Evolutionary conservation across 1,140 invertebrate genomes (phyloP), one percentile per base, ranked within the genome.

Genomic region (Drosophila nigromelanica): DNA sequence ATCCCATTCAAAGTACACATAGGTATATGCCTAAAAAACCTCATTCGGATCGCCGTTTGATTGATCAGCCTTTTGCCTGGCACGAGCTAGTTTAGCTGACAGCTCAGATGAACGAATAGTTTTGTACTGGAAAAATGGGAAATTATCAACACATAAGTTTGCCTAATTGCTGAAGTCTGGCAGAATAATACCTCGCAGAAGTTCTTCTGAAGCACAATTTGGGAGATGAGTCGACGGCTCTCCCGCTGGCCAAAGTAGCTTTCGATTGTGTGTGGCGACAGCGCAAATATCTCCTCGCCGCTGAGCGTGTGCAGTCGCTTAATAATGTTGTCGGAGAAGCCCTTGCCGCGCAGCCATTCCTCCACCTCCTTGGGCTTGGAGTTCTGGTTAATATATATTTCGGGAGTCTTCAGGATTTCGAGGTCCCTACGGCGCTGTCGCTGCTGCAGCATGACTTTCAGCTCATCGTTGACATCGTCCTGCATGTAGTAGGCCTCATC

Each of bases 161-260:
- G 39, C n/a, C 14, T 40, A 40, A 40, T n/a, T 11, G 1, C 4
- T 2, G 14, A 5, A 10, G 18, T 7, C 5, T 21, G 18, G 0
- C 8, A 11, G 0, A 18, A 0, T 92, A 93, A 94, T 94, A 97
- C 97, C 93, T 95, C 96, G 74, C 94, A 95, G 39, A 95, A 93
- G 83, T 95, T 96, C 78, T 95, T 93, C 82, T 96, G 96, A 55
- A 97, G 93, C 1, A 95, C 94, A 21, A 98, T 92, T 87, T 97
- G 96, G 42, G 95, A 95, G 77, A 95, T 94, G 5, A 98, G 93
- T 5, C 95, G 93, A 68, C 93, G 93, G 43, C 96, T 96, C 86
- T 97, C 96, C 33, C 94, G 92, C 5, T 92, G 79, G 0, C 95
- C 96, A 76, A 95, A 95, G 73, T 95, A 93, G 37, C 94, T 93